phyloP scores from a whole-genome alignment of 1,140 invertebrate genomes.

The Micrasema minimum region DNA sequence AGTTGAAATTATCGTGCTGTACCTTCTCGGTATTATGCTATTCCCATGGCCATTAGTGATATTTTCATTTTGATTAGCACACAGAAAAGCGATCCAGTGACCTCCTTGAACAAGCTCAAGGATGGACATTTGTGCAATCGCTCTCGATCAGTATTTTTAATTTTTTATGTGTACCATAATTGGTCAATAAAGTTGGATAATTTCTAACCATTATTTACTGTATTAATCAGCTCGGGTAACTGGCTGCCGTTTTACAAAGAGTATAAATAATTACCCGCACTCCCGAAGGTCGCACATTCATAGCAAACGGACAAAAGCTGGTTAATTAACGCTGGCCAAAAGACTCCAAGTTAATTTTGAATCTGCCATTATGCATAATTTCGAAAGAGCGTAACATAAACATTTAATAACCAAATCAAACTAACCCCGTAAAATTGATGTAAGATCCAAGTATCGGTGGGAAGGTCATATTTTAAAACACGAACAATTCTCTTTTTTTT shows the following conservation, averaged over 20 bases:
- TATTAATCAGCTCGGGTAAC: slow-evolving; percentile 11
- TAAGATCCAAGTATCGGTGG: too few species aligned
- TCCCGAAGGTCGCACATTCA: slow-evolving; percentile 25
- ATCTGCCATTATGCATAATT: slow-evolving; percentile 21
- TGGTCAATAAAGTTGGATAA: slow-evolving; percentile 22
- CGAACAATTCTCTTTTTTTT: too few species aligned
- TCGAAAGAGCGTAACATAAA: slow-evolving; percentile 10
- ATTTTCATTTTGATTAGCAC: background rate
- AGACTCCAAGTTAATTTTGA: slow-evolving; percentile 4
- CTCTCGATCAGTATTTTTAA: background rate
- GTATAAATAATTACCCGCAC: background rate
- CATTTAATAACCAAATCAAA: too few species aligned
- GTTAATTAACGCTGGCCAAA: slow-evolving; percentile 23
- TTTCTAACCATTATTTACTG: slow-evolving; percentile 7
- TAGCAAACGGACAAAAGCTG: slow-evolving; percentile 22
- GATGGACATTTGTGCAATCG: background rate
- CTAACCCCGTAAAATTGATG: too few species aligned
- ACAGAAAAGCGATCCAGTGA: slow-evolving; percentile 14
- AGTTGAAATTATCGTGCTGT: too few species aligned
- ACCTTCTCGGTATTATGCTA: too few species aligned
- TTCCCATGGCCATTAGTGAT: too few species aligned
- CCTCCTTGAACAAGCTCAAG: slow-evolving; percentile 20
- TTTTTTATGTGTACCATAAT: slow-evolving; percentile 7
- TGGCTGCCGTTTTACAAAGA: background rate
- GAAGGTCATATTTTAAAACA: too few species aligned